Conservation (phyloP, 1,140 invertebrate species). For the Ceratitis capitata region DNA sequence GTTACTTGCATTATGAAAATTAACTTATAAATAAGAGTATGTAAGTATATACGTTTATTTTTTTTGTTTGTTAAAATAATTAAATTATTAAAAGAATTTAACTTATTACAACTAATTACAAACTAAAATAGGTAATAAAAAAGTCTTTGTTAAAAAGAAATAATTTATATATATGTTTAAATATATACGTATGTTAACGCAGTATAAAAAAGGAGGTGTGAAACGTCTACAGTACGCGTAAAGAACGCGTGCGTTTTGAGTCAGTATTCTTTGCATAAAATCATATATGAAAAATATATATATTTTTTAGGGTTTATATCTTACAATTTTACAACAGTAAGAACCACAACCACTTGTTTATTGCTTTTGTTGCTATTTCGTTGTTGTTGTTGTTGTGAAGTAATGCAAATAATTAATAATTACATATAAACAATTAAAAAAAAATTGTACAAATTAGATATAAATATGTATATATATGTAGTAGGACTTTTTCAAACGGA, state of each 20-base stretch:
- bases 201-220: not conserved
- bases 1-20: constrained; percentile 23
- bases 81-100: not conserved
- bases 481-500: constrained; percentile 9
- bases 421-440: not conserved
- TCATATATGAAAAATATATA: too few species aligned
- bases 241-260: not conserved
- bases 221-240: not conserved
- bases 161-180: not conserved
- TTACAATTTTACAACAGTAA: constrained; percentile 41
- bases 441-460: constrained; percentile 34
- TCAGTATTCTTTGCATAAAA: not conserved
- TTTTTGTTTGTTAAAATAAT: too few species aligned
- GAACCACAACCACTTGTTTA: constrained; percentile 61
- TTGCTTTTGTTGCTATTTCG: not conserved
- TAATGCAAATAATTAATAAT: not conserved
- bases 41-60: not conserved
- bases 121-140: constrained; percentile 20
- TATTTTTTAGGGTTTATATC: constrained; percentile 10
- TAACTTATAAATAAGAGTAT: not conserved
- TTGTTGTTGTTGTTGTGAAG: constrained; percentile 24
- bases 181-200: not conserved
- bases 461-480: too few species aligned
- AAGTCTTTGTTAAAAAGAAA: constrained; percentile 21
- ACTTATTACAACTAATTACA: constrained; percentile 18